Base-by-base conservation (phyloP, 2,113 vertebrate genomes). In the Odontophorus gujanensis region DNA sequence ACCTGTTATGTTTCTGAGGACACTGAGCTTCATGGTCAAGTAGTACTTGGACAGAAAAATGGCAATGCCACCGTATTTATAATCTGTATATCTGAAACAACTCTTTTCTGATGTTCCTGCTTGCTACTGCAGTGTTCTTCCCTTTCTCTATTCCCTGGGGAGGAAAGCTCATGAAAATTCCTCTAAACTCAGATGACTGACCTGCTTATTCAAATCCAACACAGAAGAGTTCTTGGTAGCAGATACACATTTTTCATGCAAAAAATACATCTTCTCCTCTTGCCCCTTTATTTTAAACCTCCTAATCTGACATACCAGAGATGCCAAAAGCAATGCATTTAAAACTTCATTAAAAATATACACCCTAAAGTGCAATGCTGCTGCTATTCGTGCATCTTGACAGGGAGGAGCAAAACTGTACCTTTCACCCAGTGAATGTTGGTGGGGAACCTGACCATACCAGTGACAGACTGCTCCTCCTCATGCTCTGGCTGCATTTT, bases 401-500 rank as follows among this genome's bases (percentile, higher is more conserved):
- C 50, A 66, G 38, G 0, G 38, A 10, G 26, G 26, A 51, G 58
- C 38, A 72, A 38, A 82, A 19, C 43, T 18, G 3, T 38, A 47
- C 13, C 30, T 40, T 12, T 68, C 6, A 11, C 25, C 25, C 7
- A 8, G 45, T 26, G n/a, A 47, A 43, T 79, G 58, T 34, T 59
- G 36, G 20, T n/a, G 19, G 30, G 50, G 45, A 89, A 53, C 7
- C 24, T 36, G 40, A 50, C 58, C 11, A 32, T 77, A 6, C 34
- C 13, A 7, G 32, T 5, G 17, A n/a, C 42, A 86, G 34, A 69
- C 15, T 26, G 32, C 40, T 77, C 40, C 34, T 86, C 34, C 48
- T 34, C 2, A 48, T 40, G 34, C 9, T 1, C 0, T 0, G 0
- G 15, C 36, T 50, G 34, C 1, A 4, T 69, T 77, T 77, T 50